Percentiles rank a stretch among this genome's conserved stretches.
Evolutionary conservation across 2,888 invertebrate species (phyloP).

Genomic region (Epiblema foenella): DNA sequence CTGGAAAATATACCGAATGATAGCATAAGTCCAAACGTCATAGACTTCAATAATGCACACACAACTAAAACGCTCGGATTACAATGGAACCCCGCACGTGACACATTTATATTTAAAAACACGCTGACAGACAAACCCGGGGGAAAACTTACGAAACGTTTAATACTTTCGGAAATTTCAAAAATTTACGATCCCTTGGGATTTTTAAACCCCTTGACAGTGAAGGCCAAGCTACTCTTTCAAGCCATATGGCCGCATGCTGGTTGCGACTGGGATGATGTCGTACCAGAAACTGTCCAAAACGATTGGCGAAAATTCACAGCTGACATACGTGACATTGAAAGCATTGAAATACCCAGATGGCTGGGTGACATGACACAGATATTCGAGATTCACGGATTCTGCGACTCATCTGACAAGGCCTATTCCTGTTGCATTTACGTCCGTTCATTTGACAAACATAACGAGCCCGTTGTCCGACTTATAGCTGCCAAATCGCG

Average conservation of each 20-base stretch:
- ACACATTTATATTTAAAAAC: slow-evolving; percentile 2
- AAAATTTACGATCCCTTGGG: too few species aligned
- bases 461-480: background rate
- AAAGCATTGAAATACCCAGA: background rate
- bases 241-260: too few species aligned
- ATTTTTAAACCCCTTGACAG: too few species aligned
- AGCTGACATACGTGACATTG: slow-evolving; percentile 16
- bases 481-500: too few species aligned
- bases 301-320: too few species aligned
- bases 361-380: slow-evolving; percentile 10
- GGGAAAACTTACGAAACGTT: too few species aligned
- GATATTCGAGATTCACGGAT: background rate
- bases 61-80: too few species aligned
- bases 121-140: background rate
- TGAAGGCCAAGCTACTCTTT: too few species aligned
- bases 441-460: background rate
- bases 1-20: background rate
- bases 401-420: background rate
- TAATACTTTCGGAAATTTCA: slow-evolving; percentile 5
- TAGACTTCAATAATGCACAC: slow-evolving; percentile 37
- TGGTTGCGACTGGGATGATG: too few species aligned
- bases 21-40: slow-evolving; percentile 9
- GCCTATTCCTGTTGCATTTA: slow-evolving; percentile 4
- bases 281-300: too few species aligned
- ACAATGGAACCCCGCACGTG: slow-evolving; percentile 8